A percentile compares a stretch with the other conserved stretches of the same genome.
phyloP scores from a whole-genome alignment of 2,113 vertebrate species.

The Dicaeum eximium region DNA sequence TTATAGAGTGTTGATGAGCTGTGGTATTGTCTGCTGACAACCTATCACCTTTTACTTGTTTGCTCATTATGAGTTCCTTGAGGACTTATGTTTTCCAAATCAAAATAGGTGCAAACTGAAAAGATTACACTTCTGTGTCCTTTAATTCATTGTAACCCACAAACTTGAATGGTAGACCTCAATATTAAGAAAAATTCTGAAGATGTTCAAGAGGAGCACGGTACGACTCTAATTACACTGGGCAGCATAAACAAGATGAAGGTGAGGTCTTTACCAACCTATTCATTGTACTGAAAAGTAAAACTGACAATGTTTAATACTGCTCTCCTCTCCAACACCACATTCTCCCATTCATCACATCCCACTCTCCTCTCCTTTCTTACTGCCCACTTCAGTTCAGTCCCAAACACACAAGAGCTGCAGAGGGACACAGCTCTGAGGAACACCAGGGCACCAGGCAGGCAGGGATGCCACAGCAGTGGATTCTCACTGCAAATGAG shows the following conservation, averaged over 20 bases:
- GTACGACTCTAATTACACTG: neutral
- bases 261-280: neutral
- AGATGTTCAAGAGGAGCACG: neutral
- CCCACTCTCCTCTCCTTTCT: neutral
- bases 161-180: neutral
- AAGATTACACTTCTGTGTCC: fast-evolving
- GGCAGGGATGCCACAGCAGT: neutral
- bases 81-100: neutral
- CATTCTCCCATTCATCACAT: neutral
- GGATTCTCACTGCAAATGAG: neutral
- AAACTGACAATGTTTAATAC: neutral
- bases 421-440: neutral
- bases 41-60: neutral
- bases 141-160: neutral
- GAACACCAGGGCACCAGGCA: neutral
- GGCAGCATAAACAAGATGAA: neutral
- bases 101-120: neutral
- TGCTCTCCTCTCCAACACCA: neutral
- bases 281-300: neutral
- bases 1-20: fast-evolving
- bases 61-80: neutral
- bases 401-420: neutral
- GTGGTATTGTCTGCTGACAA: neutral
- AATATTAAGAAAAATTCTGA: neutral
- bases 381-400: neutral